These are phyloP conservation scores for Cryptoprocta ferox DNA, from an alignment of 2,797 vertebrate species.

Conservation along the genomic window DNA sequence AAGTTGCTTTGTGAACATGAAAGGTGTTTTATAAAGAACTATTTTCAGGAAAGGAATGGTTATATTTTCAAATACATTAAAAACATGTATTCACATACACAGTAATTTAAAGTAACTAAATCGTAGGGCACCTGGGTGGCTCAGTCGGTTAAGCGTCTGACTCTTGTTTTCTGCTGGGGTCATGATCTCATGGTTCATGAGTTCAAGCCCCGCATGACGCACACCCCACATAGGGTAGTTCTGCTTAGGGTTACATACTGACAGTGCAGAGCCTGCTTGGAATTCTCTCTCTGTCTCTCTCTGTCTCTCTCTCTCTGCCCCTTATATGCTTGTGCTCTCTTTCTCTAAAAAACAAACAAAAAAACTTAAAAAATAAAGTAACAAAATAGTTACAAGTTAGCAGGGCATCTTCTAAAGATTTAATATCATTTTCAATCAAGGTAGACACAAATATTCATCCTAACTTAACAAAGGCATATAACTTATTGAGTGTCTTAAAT, in stretches of 20 bases:
- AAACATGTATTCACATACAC: neutral
- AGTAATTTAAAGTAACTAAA: neutral
- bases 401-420: neutral
- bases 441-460: neutral
- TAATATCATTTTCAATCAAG: neutral
- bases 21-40: neutral
- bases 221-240: too few relatives aligned
- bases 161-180: too few relatives aligned
- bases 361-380: neutral
- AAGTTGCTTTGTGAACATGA: neutral
- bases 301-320: too few relatives aligned
- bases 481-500: neutral
- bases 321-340: too few relatives aligned
- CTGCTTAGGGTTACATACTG: too few relatives aligned
- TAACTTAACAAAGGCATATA: neutral
- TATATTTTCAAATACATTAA: neutral
- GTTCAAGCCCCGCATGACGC: too few relatives aligned
- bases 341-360: too few relatives aligned
- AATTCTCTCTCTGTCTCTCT: too few relatives aligned
- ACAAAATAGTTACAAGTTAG: slow-evolving; percentile 5
- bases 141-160: too few relatives aligned
- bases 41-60: neutral
- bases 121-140: too few relatives aligned
- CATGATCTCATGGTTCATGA: too few relatives aligned
- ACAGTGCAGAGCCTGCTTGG: too few relatives aligned